Evolutionary conservation across 2,113 vertebrate genomes (phyloP), one percentile per base, ranked within the genome.

Genomic region (Pagrus major): DNA sequence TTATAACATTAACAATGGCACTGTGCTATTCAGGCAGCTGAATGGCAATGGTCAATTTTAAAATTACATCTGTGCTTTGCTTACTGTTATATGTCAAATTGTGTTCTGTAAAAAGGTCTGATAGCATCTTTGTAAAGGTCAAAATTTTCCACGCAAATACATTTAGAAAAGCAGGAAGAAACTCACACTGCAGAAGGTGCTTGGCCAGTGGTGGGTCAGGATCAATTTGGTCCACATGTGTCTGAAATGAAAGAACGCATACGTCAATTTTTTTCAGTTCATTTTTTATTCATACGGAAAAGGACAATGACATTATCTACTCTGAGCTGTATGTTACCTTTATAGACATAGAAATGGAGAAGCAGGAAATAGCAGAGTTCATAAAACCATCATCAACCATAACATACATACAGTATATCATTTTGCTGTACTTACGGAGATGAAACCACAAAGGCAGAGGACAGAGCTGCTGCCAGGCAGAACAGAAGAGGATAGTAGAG

Each of bases 131-230:
- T 11, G 12, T 15, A n/a, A 47, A 21, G 15, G 9, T 25, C 11
- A 15, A 18, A 35, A 46, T 20, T 6, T 41, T 2, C n/a, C 12
- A 27, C 54, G 2, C 25, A 23, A 0, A 60, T 15, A 16, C 54
- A 9, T 14, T 6, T 35, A n/a, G 25, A 54, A 72, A 49, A 5
- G 31, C 21, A 29, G 31, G 21, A 9, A 63, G 20, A 69, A 39
- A 89, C 94, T 88, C 81, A 95, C 95, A 27, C 2, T 70, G 55
- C 95, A 96, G 85, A 95, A 95, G 16, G 95, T 95, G 41, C 3
- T 63, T 35, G 95, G 95, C 95, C 95, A 96, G 66, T 95, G 94
- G 46, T 95, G 95, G 69, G 94, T 96, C 81, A 96, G 77, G 76
- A 94, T 95, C 74, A 96, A 72, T 78, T 94, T 95, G 37, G 78